A percentile compares a stretch with the other conserved stretches of the same genome.
Evolutionary conservation across 2,113 vertebrate species (phyloP).

Genomic region (Cyanocitta stelleri): DNA sequence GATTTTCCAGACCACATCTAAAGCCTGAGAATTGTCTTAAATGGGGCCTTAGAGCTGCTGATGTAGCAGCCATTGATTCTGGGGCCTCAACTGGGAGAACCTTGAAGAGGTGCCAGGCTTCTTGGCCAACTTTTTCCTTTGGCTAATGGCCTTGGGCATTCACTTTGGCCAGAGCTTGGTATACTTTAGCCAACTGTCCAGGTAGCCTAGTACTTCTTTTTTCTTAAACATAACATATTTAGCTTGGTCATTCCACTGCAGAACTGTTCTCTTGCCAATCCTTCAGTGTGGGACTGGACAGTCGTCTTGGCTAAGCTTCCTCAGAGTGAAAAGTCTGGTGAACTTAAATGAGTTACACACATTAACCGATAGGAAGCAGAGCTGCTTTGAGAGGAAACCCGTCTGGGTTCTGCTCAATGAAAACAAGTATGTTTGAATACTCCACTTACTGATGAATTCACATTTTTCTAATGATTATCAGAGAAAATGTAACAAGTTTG

Average conservation of each 20-base stretch:
- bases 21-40: neutral
- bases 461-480: neutral
- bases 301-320: neutral
- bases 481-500: neutral
- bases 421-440: neutral
- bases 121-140: neutral
- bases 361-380: neutral
- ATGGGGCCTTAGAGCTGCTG: neutral
- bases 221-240: neutral
- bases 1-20: neutral
- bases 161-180: neutral
- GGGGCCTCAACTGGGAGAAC: neutral
- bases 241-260: neutral
- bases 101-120: neutral
- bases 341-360: neutral
- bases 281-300: neutral
- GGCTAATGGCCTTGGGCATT: neutral
- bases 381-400: neutral
- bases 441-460: neutral
- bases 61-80: neutral
- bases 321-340: neutral
- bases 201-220: neutral
- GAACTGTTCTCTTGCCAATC: neutral
- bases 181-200: neutral
- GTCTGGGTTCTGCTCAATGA: neutral